These are phyloP conservation scores for Scolanthus callimorphus DNA, from an alignment of 92 coral and sea anemone species.

Conservation along the genomic window DNA sequence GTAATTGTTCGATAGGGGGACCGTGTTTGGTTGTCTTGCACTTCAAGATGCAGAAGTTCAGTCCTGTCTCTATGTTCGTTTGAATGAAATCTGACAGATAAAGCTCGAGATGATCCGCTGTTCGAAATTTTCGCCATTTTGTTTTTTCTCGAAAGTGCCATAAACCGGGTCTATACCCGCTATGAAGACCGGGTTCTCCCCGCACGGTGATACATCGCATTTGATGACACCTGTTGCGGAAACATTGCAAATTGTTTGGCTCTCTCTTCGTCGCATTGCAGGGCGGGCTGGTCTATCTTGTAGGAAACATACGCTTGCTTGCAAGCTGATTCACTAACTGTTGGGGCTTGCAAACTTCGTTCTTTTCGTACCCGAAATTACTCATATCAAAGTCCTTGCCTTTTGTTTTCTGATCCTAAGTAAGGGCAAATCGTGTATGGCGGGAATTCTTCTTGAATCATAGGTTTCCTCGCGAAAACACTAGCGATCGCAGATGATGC, in stretches of 20 bases:
- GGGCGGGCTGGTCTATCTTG: conserved; percentile 36
- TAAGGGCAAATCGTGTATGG: conserved; percentile 52
- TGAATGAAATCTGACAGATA: conserved; percentile 44
- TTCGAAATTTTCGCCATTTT: conserved; percentile 20
- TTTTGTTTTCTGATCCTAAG: conserved; percentile 38
- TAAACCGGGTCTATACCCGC: conserved; percentile 60
- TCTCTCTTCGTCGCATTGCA: conserved; percentile 47
- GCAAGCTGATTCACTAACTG: conserved; percentile 43
- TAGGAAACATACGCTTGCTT: conserved; percentile 63
- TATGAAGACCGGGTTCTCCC: conserved; percentile 50
- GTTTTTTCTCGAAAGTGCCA: conserved; percentile 51
- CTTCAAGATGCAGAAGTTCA: conserved; percentile 65
- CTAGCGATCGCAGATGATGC: too few relatives aligned
- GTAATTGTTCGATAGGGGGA: conserved; percentile 45
- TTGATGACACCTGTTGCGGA: conserved; percentile 43
- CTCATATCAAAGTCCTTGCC: background rate
- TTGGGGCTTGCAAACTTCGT: conserved; percentile 42
- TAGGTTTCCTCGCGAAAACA: too few relatives aligned
- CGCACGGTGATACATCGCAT: conserved; percentile 65
- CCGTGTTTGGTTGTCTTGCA: conserved; percentile 40
- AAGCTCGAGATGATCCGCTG: conserved; percentile 36
- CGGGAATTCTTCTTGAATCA: conserved; percentile 31
- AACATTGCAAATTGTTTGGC: conserved; percentile 42
- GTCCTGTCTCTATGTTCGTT: conserved; percentile 44
- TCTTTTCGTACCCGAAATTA: background rate